Percentiles rank a stretch among this genome's conserved stretches.
Evolutionary conservation across 2,113 vertebrate species (phyloP).

Genomic region (Isurus oxyrinchus): DNA sequence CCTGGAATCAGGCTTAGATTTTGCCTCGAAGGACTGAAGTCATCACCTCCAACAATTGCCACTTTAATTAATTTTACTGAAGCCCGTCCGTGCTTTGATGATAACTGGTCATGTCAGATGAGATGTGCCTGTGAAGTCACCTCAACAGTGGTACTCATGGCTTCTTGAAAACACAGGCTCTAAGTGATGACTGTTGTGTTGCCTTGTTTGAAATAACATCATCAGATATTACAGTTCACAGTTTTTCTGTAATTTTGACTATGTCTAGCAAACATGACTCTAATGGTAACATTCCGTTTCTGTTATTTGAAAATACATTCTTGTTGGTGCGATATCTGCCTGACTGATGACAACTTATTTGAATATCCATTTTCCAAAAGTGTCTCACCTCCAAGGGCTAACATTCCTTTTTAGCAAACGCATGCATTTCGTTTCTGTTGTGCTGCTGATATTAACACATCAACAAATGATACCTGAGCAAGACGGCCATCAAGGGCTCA

Average conservation of each 20-base stretch:
- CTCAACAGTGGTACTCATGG: background rate
- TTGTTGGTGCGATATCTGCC: background rate
- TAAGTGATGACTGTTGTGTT: background rate
- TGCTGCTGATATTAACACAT: background rate
- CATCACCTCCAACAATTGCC: too few species aligned
- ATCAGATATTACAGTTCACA: background rate
- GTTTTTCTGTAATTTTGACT: too few species aligned
- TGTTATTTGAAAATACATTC: too few species aligned
- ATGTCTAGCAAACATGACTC: background rate
- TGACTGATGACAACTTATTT: background rate
- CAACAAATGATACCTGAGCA: background rate
- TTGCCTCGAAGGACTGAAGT: background rate
- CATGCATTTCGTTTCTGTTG: background rate
- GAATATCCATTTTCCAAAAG: too few species aligned
- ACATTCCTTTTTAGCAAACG: background rate
- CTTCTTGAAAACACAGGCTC: background rate
- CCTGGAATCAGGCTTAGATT: background rate
- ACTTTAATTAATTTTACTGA: too few species aligned
- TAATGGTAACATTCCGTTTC: background rate
- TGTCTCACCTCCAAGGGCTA: background rate
- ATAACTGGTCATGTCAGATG: background rate
- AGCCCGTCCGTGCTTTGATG: too few species aligned
- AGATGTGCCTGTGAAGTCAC: background rate
- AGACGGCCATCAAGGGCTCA: background rate
- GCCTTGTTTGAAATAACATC: background rate